Percentiles rank a stretch among this genome's conserved stretches.
phyloP scores from a whole-genome alignment of 2,113 vertebrate genomes.

The Lycaon pictus region DNA sequence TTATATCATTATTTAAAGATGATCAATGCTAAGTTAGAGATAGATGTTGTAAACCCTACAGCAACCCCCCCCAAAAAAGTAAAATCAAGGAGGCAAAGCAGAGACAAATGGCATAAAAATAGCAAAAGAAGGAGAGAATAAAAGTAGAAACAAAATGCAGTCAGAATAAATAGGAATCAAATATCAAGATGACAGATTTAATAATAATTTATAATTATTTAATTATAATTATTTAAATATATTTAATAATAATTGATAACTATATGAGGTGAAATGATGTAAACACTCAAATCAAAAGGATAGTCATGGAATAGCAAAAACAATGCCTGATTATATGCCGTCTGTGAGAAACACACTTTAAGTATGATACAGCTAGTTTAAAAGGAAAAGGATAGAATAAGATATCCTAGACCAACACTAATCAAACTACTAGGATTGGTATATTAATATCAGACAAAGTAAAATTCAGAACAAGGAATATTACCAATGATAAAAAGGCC shows the following conservation, averaged over 20 bases:
- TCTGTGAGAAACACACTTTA: not conserved
- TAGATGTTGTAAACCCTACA: not conserved
- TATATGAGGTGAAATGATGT: not conserved
- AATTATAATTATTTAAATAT: too few relatives aligned
- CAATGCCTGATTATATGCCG: not conserved
- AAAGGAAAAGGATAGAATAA: not conserved
- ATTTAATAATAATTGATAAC: not conserved
- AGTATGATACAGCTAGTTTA: not conserved
- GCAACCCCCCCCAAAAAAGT: not conserved
- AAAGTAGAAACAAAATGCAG: not conserved
- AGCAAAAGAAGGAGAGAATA: not conserved
- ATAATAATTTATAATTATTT: too few relatives aligned
- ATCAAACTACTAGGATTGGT: not conserved
- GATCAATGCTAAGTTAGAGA: not conserved
- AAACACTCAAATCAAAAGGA: not conserved
- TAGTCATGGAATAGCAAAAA: not conserved
- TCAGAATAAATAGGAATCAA: not conserved
- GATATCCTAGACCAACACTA: not conserved
- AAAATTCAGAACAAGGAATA: not conserved
- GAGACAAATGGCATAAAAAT: not conserved
- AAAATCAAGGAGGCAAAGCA: not conserved
- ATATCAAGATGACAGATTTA: not conserved
- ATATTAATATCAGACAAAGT: not conserved
- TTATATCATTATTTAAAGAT: not conserved
- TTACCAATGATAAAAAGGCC: not conserved